phyloP scores from a whole-genome alignment of 2,797 vertebrate species.

The Arnoldichthys spilopterus region DNA sequence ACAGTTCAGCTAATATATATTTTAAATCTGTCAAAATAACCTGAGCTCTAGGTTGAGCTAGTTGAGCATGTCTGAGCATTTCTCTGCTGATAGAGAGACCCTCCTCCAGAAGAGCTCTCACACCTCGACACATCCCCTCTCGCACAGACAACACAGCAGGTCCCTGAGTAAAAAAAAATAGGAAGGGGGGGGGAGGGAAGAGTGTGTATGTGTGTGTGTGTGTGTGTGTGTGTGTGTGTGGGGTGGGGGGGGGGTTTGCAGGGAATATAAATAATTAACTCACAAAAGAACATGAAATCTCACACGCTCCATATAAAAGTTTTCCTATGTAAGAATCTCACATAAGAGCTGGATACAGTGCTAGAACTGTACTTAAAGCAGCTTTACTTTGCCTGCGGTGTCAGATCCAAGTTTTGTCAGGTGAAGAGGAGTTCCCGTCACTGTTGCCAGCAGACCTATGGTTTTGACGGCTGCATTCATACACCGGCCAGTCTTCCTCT shows the following conservation, averaged over 20 bases:
- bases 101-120: slow-evolving; percentile 77
- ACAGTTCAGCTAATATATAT: not conserved
- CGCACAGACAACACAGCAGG: slow-evolving; percentile 64
- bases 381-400: slow-evolving; percentile 65
- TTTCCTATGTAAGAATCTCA: too few relatives aligned
- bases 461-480: slow-evolving; percentile 73
- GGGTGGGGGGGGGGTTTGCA: too few relatives aligned
- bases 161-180: slow-evolving; percentile 5
- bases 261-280: too few relatives aligned
- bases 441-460: slow-evolving; percentile 78
- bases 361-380: slow-evolving; percentile 2
- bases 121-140: slow-evolving; percentile 78
- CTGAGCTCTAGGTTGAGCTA: slow-evolving; percentile 73
- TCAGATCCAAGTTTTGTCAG: slow-evolving; percentile 64
- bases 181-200: too few relatives aligned
- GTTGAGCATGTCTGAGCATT: slow-evolving; percentile 77
- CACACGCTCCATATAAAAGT: too few relatives aligned
- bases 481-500: slow-evolving; percentile 77
- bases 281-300: too few relatives aligned
- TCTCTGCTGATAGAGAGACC: slow-evolving; percentile 72
- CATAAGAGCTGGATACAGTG: too few relatives aligned
- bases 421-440: slow-evolving; percentile 77
- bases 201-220: too few relatives aligned
- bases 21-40: slow-evolving; percentile 54
- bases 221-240: too few relatives aligned